Percentiles rank a stretch among this genome's conserved stretches.
Conservation (phyloP, 2,797 vertebrate genomes). For the Lithobates sylvaticus region DNA sequence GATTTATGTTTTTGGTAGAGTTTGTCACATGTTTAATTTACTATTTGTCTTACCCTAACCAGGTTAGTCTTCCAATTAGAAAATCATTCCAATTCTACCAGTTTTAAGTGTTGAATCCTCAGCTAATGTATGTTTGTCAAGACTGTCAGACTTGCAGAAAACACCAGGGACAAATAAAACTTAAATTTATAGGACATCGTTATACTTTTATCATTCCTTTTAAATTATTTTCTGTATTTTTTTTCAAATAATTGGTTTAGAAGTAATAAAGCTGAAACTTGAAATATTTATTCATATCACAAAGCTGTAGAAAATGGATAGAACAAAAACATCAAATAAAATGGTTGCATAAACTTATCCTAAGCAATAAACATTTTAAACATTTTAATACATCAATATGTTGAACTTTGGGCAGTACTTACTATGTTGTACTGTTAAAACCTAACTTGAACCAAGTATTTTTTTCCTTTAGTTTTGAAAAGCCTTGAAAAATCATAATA, state of each 20-base stretch:
- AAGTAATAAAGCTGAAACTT: constrained; percentile 30
- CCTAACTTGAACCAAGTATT: no score
- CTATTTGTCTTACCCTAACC: not conserved
- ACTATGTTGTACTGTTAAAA: not conserved
- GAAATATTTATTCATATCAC: constrained; percentile 44
- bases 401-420: constrained; percentile 17
- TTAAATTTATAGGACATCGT: constrained; percentile 45
- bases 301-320: constrained; percentile 33
- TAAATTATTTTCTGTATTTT: constrained; percentile 40
- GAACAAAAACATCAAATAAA: constrained; percentile 28
- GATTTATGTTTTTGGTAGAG: constrained; percentile 14
- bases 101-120: constrained; percentile 20
- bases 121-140: constrained; percentile 42
- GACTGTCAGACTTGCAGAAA: constrained; percentile 33
- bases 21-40: constrained; percentile 26
- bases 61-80: constrained; percentile 43
- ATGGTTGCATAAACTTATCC: constrained; percentile 23
- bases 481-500: no score
- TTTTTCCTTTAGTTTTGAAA: no score
- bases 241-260: constrained; percentile 33
- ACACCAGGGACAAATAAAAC: constrained; percentile 48
- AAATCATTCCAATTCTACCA: constrained; percentile 21
- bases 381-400: not conserved
- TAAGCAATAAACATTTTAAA: not conserved
- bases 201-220: constrained; percentile 47